A percentile compares a stretch with the other conserved stretches of the same genome.
Evolutionary conservation across 2,797 vertebrate species (phyloP).

Genomic region (Otolemur crassicaudatus): DNA sequence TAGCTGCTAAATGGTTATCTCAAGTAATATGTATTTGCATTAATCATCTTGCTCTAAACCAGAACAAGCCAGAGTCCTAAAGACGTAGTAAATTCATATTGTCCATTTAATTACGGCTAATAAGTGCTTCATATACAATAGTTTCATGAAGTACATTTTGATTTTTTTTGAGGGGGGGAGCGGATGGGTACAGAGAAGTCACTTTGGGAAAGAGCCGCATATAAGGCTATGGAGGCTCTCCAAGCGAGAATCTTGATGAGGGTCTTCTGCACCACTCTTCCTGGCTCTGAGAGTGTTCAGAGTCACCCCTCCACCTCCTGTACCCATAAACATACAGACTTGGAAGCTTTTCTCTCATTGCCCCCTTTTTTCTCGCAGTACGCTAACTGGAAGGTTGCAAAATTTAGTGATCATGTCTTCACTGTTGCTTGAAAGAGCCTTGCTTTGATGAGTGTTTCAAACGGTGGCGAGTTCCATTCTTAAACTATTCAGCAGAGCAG

Average conservation of each 20-base stretch:
- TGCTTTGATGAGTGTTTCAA: slow-evolving; percentile 29
- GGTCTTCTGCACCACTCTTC: slow-evolving; percentile 70
- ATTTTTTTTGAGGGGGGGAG: slow-evolving; percentile 60
- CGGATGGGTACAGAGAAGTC: slow-evolving; percentile 81
- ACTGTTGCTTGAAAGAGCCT: slow-evolving; percentile 40
- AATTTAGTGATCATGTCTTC: slow-evolving; percentile 57
- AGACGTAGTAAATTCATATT: slow-evolving; percentile 96
- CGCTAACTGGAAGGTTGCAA: slow-evolving; percentile 29
- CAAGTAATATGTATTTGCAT: slow-evolving; percentile 99
- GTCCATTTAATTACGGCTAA: slow-evolving; percentile 97
- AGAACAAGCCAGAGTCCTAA: slow-evolving; percentile 95
- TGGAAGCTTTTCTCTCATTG: neutral
- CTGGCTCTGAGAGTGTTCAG: slow-evolving; percentile 78
- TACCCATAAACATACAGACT: slow-evolving; percentile 28
- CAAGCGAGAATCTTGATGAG: too few species aligned
- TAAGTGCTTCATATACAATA: slow-evolving; percentile 94
- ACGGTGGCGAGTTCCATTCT: neutral
- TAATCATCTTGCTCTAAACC: slow-evolving; percentile 98
- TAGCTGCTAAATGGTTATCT: slow-evolving; percentile 99
- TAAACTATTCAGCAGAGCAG: neutral
- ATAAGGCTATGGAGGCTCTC: slow-evolving; percentile 74
- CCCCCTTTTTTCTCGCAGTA: neutral
- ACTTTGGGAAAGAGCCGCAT: slow-evolving; percentile 84
- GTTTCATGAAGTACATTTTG: slow-evolving; percentile 90
- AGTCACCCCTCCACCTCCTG: slow-evolving; percentile 69